Evolutionary conservation across 2,888 invertebrate species (phyloP).

Genomic region (Loripinus fragilis): DNA sequence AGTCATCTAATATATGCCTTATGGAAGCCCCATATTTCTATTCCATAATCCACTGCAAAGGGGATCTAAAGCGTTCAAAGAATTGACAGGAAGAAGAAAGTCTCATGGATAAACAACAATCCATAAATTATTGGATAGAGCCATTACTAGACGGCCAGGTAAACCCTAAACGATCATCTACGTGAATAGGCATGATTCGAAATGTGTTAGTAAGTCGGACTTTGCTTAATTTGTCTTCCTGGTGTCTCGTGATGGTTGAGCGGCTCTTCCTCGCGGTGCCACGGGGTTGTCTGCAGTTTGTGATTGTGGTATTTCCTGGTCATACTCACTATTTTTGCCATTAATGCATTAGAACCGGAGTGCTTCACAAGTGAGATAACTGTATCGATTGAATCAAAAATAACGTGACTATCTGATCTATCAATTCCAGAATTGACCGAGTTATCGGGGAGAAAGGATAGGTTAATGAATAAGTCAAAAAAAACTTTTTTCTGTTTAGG

Average conservation of each 20-base stretch:
- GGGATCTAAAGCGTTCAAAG: too few relatives aligned
- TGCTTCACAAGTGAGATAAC: neutral
- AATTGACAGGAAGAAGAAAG: too few relatives aligned
- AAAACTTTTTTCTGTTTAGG: neutral
- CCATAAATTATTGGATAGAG: neutral
- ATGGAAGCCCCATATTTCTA: too few relatives aligned
- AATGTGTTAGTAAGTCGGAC: too few relatives aligned
- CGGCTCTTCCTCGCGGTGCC: too few relatives aligned
- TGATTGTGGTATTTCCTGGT: too few relatives aligned
- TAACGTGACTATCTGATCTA: neutral
- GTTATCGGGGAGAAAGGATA: neutral
- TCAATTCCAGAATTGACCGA: neutral
- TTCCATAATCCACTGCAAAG: too few relatives aligned
- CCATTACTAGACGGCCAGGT: neutral
- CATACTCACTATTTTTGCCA: slow-evolving; percentile 47
- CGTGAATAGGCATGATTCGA: slow-evolving; percentile 44
- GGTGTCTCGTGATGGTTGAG: too few relatives aligned
- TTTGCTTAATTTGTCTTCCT: too few relatives aligned
- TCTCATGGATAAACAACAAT: neutral
- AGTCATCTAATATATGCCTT: too few relatives aligned
- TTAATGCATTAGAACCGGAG: slow-evolving; percentile 7
- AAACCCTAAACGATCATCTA: too few relatives aligned
- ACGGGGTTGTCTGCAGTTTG: too few relatives aligned
- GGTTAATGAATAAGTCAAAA: neutral
- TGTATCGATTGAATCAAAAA: neutral